phyloP scores from a whole-genome alignment of 2,797 vertebrate genomes.

The Erethizon dorsatum region DNA sequence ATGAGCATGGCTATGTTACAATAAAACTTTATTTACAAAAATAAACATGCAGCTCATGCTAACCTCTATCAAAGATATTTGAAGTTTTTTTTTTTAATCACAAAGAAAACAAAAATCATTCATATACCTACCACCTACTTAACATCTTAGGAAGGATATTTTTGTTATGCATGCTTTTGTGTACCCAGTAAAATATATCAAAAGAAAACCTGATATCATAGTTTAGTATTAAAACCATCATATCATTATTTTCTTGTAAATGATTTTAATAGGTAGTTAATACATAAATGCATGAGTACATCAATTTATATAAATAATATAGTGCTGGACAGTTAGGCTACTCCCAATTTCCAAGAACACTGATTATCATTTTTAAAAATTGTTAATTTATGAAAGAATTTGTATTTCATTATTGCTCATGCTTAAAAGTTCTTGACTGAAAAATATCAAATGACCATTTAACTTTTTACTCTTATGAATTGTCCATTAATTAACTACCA shows the following conservation, averaged over 20 bases:
- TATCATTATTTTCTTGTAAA: background rate
- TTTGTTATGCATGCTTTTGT: background rate
- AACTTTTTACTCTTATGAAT: background rate
- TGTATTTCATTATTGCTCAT: conserved; percentile 28
- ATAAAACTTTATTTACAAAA: conserved; percentile 55
- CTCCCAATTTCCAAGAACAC: conserved; percentile 4
- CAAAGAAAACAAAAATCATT: background rate
- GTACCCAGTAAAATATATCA: background rate
- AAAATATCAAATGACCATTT: conserved; percentile 31
- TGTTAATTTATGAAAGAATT: conserved; percentile 32
- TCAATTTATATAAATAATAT: conserved; percentile 52
- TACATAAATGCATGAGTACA: background rate
- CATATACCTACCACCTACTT: background rate
- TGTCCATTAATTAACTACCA: conserved; percentile 48
- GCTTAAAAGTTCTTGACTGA: conserved; percentile 13
- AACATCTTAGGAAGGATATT: background rate
- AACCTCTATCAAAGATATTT: background rate
- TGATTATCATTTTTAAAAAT: background rate
- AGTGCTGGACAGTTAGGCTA: background rate
- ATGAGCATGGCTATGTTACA: background rate
- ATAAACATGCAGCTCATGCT: background rate
- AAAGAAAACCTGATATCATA: background rate
- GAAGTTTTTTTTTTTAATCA: background rate
- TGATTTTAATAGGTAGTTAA: background rate
- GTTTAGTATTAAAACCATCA: background rate